Conservation (phyloP, 2,888 invertebrate species). For the Dioctria linearis region DNA sequence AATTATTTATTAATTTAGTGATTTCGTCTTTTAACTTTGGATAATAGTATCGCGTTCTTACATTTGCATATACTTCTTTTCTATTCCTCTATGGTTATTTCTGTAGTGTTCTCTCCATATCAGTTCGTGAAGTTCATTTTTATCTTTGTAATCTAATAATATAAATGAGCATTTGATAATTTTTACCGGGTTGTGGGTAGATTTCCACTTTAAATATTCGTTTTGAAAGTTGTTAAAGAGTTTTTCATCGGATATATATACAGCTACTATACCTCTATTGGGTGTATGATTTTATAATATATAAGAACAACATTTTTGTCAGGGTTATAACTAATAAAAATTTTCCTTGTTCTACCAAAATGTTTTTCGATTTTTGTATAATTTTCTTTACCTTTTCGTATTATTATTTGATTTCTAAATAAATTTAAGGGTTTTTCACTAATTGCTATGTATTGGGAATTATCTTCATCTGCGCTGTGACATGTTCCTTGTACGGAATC, state of each 20-base stretch:
- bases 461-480: no score
- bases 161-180: background rate
- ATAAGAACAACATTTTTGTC: background rate
- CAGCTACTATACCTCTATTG: slow-evolving; percentile 8
- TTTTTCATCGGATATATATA: background rate
- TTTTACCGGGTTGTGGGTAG: background rate
- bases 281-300: slow-evolving; percentile 27
- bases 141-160: background rate
- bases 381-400: background rate
- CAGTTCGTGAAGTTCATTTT: background rate
- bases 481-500: no score
- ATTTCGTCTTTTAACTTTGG: slow-evolving; percentile 11
- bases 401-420: slow-evolving; percentile 1
- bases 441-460: slow-evolving; percentile 40
- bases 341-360: background rate
- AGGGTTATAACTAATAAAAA: background rate
- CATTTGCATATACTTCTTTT: slow-evolving; percentile 13
- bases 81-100: slow-evolving; percentile 25
- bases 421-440: slow-evolving; percentile 14
- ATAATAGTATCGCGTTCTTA: background rate
- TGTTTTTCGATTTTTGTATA: background rate
- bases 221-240: background rate
- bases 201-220: background rate
- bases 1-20: background rate
- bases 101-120: slow-evolving; percentile 14